Evolutionary conservation across 2,113 vertebrate species (phyloP).

Genomic region (Protobothrops flavoviridis): DNA sequence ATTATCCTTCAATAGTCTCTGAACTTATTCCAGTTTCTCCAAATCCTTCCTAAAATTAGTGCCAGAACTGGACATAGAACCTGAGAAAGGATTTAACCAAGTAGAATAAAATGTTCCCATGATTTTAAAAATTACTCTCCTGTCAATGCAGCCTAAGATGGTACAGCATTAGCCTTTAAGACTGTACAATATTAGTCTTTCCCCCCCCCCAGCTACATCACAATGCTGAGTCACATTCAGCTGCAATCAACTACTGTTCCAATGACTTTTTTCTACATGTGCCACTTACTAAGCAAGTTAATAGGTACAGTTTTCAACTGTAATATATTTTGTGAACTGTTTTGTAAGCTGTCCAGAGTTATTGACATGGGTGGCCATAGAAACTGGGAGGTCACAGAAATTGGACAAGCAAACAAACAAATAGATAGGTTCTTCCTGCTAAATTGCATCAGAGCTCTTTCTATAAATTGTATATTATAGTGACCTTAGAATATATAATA

Average conservation of each 20-base stretch:
- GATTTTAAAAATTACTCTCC: background rate
- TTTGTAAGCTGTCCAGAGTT: background rate
- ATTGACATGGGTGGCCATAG: background rate
- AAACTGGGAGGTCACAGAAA: background rate
- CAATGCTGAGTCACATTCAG: background rate
- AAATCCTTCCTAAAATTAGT: background rate
- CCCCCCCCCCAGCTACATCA: background rate
- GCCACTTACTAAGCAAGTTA: background rate
- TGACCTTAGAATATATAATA: background rate
- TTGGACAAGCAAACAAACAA: background rate
- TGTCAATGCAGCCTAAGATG: background rate
- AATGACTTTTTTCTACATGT: background rate
- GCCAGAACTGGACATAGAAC: background rate
- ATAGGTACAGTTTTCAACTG: background rate
- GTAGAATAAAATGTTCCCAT: background rate
- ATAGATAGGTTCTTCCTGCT: background rate
- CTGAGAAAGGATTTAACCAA: background rate
- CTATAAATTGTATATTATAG: background rate
- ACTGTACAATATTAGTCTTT: background rate
- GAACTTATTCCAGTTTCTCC: background rate
- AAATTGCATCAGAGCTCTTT: background rate
- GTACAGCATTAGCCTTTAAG: background rate
- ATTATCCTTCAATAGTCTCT: background rate
- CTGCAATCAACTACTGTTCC: background rate
- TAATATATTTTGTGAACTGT: background rate